Evolutionary conservation across 2,888 invertebrate genomes (phyloP).

Genomic region (Proisotoma minuta): DNA sequence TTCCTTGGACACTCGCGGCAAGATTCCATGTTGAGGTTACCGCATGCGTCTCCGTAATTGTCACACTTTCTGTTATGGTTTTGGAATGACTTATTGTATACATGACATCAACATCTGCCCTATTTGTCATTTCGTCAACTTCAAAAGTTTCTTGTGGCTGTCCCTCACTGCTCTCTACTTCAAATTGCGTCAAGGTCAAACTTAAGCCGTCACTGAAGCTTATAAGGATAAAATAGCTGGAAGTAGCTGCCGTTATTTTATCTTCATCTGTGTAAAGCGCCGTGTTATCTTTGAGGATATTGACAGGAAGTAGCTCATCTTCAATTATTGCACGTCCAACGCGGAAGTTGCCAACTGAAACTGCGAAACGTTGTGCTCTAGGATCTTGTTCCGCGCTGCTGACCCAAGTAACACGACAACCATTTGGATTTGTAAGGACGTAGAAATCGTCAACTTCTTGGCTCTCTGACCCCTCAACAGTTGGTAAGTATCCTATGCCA

Average conservation of each 20-base stretch:
- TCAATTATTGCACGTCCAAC: background rate
- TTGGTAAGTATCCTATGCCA: too few relatives aligned
- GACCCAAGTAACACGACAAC: background rate
- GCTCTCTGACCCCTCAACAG: too few relatives aligned
- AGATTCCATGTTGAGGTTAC: background rate
- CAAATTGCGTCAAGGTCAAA: background rate
- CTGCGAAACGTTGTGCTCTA: background rate
- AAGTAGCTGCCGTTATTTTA: background rate
- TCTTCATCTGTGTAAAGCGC: background rate
- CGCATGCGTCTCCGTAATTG: background rate
- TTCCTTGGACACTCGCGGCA: background rate
- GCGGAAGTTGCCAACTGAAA: background rate
- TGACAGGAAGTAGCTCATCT: background rate
- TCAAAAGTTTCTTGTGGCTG: background rate
- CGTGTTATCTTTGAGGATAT: background rate
- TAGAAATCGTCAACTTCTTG: too few relatives aligned
- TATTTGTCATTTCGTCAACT: background rate
- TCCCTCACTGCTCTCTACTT: background rate
- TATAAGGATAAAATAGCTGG: background rate
- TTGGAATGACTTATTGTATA: background rate
- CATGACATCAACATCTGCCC: background rate
- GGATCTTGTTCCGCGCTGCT: background rate
- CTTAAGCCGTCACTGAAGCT: background rate
- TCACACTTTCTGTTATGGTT: background rate
- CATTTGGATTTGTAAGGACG: background rate